phyloP scores from a whole-genome alignment of 2,888 invertebrate genomes.

The Anaspis maculata region DNA sequence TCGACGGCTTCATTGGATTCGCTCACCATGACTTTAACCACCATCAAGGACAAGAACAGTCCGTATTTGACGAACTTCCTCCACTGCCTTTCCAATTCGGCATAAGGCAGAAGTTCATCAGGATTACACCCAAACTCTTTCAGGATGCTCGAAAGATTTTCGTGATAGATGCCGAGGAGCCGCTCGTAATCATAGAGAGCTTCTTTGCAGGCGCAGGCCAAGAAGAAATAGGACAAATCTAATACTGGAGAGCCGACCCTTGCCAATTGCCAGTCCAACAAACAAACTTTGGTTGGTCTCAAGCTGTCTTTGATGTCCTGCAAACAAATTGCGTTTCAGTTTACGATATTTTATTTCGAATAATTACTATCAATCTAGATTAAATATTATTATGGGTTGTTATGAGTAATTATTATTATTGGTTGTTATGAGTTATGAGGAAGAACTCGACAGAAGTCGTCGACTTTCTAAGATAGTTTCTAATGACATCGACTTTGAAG shows the following conservation, averaged over 20 bases:
- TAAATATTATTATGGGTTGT: too few species aligned
- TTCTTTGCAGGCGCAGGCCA: conserved; percentile 21
- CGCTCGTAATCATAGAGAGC: conserved; percentile 23
- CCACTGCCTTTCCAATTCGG: conserved; percentile 21
- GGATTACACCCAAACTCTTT: conserved; percentile 24
- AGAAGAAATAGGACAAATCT: conserved; percentile 31
- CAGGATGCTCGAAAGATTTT: conserved; percentile 21
- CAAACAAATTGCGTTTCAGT: too few species aligned
- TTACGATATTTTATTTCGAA: too few species aligned
- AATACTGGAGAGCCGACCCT: conserved; percentile 21
- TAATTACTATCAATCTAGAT: too few species aligned
- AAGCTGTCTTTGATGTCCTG: too few species aligned
- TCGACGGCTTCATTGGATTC: conserved; percentile 11
- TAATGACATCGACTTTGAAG: too few species aligned
- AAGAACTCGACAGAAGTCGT: too few species aligned
- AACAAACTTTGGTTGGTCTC: too few species aligned
- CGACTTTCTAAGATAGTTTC: too few species aligned
- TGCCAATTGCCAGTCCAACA: too few species aligned
- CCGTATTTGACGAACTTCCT: conserved; percentile 16
- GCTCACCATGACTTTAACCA: conserved; percentile 9
- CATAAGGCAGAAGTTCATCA: conserved; percentile 24
- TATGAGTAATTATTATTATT: too few species aligned
- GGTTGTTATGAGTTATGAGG: too few species aligned
- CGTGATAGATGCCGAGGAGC: conserved; percentile 27
- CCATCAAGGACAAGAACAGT: conserved; percentile 10